Evolutionary conservation across 2,113 vertebrate genomes (phyloP).

Genomic region (Athene cunicularia): DNA sequence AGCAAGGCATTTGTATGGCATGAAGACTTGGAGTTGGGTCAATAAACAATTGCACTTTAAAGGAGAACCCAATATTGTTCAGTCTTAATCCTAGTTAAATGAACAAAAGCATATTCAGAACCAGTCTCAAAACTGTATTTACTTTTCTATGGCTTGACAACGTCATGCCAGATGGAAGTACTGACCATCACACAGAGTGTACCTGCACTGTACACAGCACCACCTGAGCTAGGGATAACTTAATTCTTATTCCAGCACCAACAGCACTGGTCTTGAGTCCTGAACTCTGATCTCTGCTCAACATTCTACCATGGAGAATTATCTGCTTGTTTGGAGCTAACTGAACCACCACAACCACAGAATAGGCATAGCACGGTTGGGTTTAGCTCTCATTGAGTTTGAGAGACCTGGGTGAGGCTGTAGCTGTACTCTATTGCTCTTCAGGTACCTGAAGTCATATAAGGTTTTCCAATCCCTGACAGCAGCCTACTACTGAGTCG

Average conservation of each 20-base stretch:
- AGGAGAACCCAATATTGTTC: constrained; percentile 21
- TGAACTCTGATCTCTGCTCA: background rate
- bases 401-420: background rate
- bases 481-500: background rate
- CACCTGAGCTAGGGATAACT: background rate
- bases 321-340: background rate
- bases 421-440: background rate
- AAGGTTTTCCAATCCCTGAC: background rate
- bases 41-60: constrained; percentile 26
- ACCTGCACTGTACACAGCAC: background rate
- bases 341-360: background rate
- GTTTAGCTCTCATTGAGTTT: background rate
- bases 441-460: background rate
- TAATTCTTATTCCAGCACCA: background rate
- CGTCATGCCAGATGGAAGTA: background rate
- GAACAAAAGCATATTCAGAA: background rate
- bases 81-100: background rate
- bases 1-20: background rate
- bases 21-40: background rate
- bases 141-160: background rate
- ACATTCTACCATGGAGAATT: background rate
- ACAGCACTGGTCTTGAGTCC: background rate
- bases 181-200: background rate
- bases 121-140: background rate
- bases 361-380: background rate